phyloP scores from a whole-genome alignment of 2,797 vertebrate genomes.

The Spinus olivaceus region DNA sequence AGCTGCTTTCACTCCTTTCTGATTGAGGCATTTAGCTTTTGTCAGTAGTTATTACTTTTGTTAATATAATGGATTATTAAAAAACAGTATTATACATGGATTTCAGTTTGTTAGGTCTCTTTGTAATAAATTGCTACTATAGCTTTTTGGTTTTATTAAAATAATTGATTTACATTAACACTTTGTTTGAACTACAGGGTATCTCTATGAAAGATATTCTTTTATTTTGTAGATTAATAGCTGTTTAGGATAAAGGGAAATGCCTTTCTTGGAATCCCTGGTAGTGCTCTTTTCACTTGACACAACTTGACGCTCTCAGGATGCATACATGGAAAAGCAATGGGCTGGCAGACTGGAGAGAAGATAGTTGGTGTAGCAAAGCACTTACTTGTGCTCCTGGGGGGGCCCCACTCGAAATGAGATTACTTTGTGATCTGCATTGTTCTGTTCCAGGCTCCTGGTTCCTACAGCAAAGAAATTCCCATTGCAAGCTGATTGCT shows the following conservation, averaged over 20 bases:
- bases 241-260: background rate
- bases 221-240: background rate
- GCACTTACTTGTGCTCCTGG: background rate
- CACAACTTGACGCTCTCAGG: background rate
- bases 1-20: background rate
- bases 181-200: rapidly evolving
- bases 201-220: background rate
- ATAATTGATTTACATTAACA: background rate
- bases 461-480: background rate
- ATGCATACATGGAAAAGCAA: background rate
- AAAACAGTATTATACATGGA: background rate
- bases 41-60: background rate
- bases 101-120: background rate
- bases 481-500: background rate
- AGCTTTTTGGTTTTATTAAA: background rate
- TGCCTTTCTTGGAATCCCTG: background rate
- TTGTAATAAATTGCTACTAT: background rate
- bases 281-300: background rate
- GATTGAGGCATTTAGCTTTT: background rate
- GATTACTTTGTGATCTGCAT: background rate
- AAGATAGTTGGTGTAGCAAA: background rate
- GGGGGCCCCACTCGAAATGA: background rate
- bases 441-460: background rate
- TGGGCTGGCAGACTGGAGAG: background rate
- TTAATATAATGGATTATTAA: background rate